Evolutionary conservation across 2,797 vertebrate species (phyloP).

Genomic region (Danio aesculapii): DNA sequence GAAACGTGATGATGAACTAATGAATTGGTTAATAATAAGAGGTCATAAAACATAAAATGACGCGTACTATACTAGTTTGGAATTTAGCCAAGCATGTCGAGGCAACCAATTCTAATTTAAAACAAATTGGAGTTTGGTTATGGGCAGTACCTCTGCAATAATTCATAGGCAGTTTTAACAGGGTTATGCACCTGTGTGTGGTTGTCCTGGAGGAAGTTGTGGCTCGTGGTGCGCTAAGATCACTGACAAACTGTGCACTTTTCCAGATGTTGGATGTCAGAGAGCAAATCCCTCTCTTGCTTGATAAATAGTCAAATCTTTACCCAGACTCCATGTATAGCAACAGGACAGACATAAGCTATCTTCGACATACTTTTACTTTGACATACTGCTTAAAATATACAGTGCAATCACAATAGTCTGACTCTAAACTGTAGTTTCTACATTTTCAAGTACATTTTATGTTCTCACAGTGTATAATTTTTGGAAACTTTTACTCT

Average conservation of each 20-base stretch:
- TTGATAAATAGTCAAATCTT: conserved; percentile 37
- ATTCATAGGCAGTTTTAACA: conserved; percentile 25
- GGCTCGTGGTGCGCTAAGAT: neutral
- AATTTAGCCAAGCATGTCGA: neutral
- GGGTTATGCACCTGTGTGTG: conserved; percentile 35
- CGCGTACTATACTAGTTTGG: neutral
- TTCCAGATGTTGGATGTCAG: conserved; percentile 47
- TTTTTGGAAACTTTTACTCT: no score
- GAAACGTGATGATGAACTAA: conserved; percentile 4
- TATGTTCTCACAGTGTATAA: no score
- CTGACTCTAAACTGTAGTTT: no score
- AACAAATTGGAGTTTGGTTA: conserved; percentile 5
- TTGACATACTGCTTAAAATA: no score
- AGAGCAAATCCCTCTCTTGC: conserved; percentile 3
- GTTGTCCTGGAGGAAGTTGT: conserved; percentile 10
- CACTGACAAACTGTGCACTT: conserved; percentile 16
- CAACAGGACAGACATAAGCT: conserved; percentile 7
- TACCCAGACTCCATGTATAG: neutral
- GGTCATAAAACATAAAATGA: neutral
- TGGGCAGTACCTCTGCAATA: neutral
- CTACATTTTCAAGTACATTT: no score
- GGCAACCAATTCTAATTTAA: conserved; percentile 10
- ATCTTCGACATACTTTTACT: no score
- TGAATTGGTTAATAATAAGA: neutral
- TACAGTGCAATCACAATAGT: no score